Base-by-base conservation (phyloP, 2,113 vertebrate species). In the Pomatostomus ruficeps region DNA sequence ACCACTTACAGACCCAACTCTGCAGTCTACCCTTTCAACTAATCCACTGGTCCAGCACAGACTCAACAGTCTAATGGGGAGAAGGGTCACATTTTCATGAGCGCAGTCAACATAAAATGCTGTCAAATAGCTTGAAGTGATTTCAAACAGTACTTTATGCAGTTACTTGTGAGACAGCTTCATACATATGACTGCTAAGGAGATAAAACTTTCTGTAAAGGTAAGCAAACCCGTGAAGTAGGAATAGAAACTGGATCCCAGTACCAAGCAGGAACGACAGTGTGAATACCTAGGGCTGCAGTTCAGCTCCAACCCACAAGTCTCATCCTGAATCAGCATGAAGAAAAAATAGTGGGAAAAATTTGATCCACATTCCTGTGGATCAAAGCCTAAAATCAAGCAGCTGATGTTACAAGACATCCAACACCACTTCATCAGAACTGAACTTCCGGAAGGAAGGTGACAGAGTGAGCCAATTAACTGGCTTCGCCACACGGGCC, bases 301-400 rank as follows among this genome's bases (percentile, higher is more conserved):
- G 33, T 78, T 88, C 61, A 74, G 26, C 23, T 82, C 21, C 57
- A 82, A 59, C 17, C 46, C 45, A 14, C 22, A 85, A 89, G 49
- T 61, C 25, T 46, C 36, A 75, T 52, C 22, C 48, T 55, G 48
- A 65, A 10, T 4, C 48, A 66, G 8, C 0, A 0, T 20, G 38
- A 21, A 58, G n/a, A 76, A 65, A 57, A n/a, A 43, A 15, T 0
- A 70, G 35, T 3, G 7, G 14, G 29, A 51, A 87, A 35, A 55
- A n/a, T n/a, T n/a, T 12, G 7, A 77, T n/a, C n/a, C n/a, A n/a
- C 1, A 4, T 2, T 62, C 29, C 33, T 43, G 46, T 46, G 46
- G 18, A 81, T 74, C n/a, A 86, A 74, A 74, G 57, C 24, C 79
- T 74, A 95, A 92, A 89, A 76, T 35, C 8, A 68, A 92, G 68